Conservation (phyloP, 2,888 invertebrate species). For the Orchestes rusci region DNA sequence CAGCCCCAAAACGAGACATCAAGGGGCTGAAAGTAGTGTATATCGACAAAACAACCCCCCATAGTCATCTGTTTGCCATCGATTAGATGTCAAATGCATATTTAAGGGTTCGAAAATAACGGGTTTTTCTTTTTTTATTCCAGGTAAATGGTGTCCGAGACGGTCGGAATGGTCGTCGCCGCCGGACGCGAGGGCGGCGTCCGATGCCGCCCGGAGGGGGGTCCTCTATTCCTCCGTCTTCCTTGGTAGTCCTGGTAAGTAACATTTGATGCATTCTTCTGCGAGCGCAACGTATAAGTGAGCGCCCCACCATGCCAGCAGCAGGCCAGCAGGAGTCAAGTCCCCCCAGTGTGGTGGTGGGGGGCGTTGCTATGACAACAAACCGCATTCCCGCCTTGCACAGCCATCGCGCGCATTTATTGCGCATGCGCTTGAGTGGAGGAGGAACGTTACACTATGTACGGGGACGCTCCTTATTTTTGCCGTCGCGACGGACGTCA, state of each 20-base stretch:
- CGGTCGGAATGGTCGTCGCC: constrained; percentile 66
- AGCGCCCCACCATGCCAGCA: too few relatives aligned
- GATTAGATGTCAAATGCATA: constrained; percentile 41
- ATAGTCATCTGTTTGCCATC: constrained; percentile 46
- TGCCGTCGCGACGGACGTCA: too few relatives aligned
- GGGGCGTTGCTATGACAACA: constrained; percentile 43
- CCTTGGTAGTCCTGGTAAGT: constrained; percentile 84
- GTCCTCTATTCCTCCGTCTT: constrained; percentile 86
- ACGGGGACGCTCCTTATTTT: constrained; percentile 27
- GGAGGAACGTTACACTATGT: constrained; percentile 26
- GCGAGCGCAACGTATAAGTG: too few relatives aligned
- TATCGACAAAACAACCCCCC: too few relatives aligned
- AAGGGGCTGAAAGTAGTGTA: too few relatives aligned
- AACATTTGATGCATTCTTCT: too few relatives aligned
- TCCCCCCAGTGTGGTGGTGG: constrained; percentile 19
- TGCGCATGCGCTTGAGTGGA: constrained; percentile 27
- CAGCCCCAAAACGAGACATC: too few relatives aligned
- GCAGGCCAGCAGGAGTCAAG: too few relatives aligned
- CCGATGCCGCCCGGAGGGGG: constrained; percentile 71
- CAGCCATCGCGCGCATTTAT: constrained; percentile 43
- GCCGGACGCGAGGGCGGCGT: constrained; percentile 70
- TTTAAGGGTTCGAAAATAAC: too few relatives aligned
- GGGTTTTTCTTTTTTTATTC: constrained; percentile 42
- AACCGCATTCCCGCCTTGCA: constrained; percentile 47
- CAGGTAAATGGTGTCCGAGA: constrained; percentile 89